Evolutionary conservation across 2,888 invertebrate genomes (phyloP).

Genomic region (Nezara viridula): DNA sequence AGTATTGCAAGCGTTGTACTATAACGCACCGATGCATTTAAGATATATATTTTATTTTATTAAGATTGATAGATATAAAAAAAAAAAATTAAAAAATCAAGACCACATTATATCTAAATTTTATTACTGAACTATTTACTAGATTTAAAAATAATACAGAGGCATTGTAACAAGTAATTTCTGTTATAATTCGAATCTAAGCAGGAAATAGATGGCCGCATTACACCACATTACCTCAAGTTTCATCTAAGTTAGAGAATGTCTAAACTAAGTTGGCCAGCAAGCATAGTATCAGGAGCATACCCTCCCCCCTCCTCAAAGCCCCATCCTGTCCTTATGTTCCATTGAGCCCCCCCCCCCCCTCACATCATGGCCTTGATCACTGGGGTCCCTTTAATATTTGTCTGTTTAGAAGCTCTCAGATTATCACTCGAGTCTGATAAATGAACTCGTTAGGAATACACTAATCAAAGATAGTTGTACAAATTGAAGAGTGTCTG

Average conservation of each 20-base stretch:
- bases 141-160: background rate
- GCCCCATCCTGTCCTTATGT: background rate
- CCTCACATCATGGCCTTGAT: background rate
- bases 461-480: background rate
- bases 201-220: conserved; percentile 31
- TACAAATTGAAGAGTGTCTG: background rate
- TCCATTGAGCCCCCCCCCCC: background rate
- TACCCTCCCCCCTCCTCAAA: background rate
- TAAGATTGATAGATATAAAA: no score
- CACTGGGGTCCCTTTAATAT: background rate
- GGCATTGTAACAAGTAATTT: background rate
- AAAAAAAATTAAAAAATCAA: no score
- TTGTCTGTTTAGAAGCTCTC: background rate
- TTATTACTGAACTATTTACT: background rate
- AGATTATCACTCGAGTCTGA: background rate
- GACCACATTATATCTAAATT: no score
- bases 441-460: background rate
- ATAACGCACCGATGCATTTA: no score
- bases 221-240: conserved; percentile 33
- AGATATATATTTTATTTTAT: no score
- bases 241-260: conserved; percentile 46
- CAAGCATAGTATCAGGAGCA: conserved; percentile 25
- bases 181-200: background rate
- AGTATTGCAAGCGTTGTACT: no score
- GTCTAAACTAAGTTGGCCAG: background rate